A percentile compares a stretch with the other conserved stretches of the same genome.
phyloP scores from a whole-genome alignment of 1,140 invertebrate species.

The Meloidogyne chitwoodi region DNA sequence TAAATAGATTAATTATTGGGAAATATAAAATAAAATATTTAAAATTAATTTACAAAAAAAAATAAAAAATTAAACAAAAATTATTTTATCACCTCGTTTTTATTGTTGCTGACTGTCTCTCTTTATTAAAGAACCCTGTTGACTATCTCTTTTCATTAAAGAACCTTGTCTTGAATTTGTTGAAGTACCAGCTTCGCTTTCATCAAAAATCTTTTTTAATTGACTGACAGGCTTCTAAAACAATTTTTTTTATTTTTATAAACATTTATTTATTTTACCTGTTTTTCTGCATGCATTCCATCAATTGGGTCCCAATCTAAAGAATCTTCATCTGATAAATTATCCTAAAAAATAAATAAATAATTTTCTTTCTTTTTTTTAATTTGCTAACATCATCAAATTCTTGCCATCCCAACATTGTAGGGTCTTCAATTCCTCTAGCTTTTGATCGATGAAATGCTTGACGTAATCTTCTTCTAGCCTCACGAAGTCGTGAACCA shows the following conservation, averaged over 20 bases:
- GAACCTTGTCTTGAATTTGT: not conserved
- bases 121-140: not conserved
- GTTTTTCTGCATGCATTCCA: conserved; percentile 34
- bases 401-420: conserved; percentile 22
- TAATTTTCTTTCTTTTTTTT: not conserved
- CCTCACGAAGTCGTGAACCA: conserved; percentile 4
- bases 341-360: not conserved
- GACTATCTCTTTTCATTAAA: not conserved
- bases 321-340: conserved; percentile 15
- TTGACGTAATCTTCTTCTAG: conserved; percentile 9
- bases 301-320: conserved; percentile 35
- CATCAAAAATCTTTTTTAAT: conserved; percentile 36
- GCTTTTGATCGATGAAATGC: conserved; percentile 11
- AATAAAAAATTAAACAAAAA: too few species aligned
- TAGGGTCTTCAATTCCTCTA: not conserved
- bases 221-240: conserved; percentile 25
- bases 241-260: not conserved
- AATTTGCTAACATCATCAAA: not conserved
- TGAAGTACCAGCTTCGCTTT: not conserved
- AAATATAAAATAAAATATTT: conserved; percentile 2
- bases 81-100: not conserved
- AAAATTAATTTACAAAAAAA: too few species aligned
- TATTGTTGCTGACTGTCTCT: not conserved
- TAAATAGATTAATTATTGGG: not conserved
- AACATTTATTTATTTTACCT: not conserved